phyloP scores from a whole-genome alignment of 1,140 invertebrate genomes.

The Drosophila baimaii region DNA sequence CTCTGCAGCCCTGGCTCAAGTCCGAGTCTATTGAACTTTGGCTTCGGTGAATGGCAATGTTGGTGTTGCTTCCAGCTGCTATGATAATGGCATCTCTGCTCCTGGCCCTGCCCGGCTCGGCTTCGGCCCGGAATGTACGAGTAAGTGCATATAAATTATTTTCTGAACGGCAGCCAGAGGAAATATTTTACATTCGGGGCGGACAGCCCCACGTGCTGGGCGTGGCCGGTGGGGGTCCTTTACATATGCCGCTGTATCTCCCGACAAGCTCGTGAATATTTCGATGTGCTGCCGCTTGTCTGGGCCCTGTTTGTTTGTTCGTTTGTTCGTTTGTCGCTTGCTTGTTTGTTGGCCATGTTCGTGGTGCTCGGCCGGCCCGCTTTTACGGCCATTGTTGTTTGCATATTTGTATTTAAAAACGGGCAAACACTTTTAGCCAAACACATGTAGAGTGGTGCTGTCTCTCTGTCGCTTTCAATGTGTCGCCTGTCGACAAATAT shows the following conservation, averaged over 20 bases:
- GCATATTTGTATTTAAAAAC: slow-evolving; percentile 56
- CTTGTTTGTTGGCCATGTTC: slow-evolving; percentile 35
- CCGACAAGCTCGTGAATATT: slow-evolving; percentile 44
- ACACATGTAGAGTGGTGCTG: slow-evolving; percentile 36
- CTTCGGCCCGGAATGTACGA: slow-evolving; percentile 6
- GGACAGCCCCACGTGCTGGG: slow-evolving; percentile 10
- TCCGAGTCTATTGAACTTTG: slow-evolving; percentile 48
- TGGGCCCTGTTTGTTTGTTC: slow-evolving; percentile 20
- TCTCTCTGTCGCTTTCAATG: slow-evolving; percentile 42
- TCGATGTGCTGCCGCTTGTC: slow-evolving; percentile 20
- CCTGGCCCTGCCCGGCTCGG: background rate
- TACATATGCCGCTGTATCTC: slow-evolving; percentile 2
- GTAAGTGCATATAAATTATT: slow-evolving; percentile 55
- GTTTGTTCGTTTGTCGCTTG: background rate
- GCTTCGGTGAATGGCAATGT: slow-evolving; percentile 37
- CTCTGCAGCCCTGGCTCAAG: slow-evolving; percentile 1
- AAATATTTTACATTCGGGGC: slow-evolving; percentile 39
- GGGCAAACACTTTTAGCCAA: slow-evolving; percentile 50
- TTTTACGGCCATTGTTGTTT: slow-evolving; percentile 40
- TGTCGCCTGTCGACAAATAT: slow-evolving; percentile 52
- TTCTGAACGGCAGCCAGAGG: slow-evolving; percentile 35
- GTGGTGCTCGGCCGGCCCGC: slow-evolving; percentile 1
- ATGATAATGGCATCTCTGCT: slow-evolving; percentile 19
- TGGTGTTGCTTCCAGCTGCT: slow-evolving; percentile 2
- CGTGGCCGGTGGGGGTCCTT: slow-evolving; percentile 20